Percentiles rank a stretch among this genome's conserved stretches.
Evolutionary conservation across 2,113 vertebrate genomes (phyloP).

Genomic region (Capreolus pygargus): DNA sequence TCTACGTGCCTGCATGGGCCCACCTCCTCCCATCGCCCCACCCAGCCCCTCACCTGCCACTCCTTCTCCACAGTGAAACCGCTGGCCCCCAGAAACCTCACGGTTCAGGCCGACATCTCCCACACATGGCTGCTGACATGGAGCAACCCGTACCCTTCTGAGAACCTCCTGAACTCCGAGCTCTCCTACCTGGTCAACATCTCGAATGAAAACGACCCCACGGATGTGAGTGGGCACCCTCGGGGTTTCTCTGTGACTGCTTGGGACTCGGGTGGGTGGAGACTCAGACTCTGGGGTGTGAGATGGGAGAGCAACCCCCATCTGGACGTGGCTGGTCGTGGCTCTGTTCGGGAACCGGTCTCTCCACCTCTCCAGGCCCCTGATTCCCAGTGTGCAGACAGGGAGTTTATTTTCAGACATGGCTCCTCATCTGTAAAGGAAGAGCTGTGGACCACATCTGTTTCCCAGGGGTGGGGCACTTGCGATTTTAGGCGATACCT

Average conservation of each 20-base stretch:
- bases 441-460: neutral
- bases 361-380: neutral
- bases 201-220: slow-evolving; percentile 56
- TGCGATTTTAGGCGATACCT: neutral
- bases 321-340: neutral
- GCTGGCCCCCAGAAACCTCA: slow-evolving; percentile 73
- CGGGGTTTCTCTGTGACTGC: neutral
- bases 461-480: neutral
- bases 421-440: neutral
- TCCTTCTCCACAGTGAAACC: slow-evolving; percentile 77
- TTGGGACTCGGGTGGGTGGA: rapidly evolving
- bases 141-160: slow-evolving; percentile 47
- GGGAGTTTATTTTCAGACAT: neutral
- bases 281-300: neutral
- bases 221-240: slow-evolving; percentile 62
- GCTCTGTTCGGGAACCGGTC: neutral
- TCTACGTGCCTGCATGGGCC: neutral
- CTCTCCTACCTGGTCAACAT: slow-evolving; percentile 75
- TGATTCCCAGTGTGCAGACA: rapidly evolving
- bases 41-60: neutral
- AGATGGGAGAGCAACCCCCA: neutral
- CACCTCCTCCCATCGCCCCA: rapidly evolving
- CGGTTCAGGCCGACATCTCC: neutral
- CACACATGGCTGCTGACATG: slow-evolving; percentile 73
- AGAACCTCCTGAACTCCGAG: neutral